Evolutionary conservation across 2,797 vertebrate species (phyloP), one percentile per base, ranked within the genome.

Genomic region (Leuciscus waleckii): DNA sequence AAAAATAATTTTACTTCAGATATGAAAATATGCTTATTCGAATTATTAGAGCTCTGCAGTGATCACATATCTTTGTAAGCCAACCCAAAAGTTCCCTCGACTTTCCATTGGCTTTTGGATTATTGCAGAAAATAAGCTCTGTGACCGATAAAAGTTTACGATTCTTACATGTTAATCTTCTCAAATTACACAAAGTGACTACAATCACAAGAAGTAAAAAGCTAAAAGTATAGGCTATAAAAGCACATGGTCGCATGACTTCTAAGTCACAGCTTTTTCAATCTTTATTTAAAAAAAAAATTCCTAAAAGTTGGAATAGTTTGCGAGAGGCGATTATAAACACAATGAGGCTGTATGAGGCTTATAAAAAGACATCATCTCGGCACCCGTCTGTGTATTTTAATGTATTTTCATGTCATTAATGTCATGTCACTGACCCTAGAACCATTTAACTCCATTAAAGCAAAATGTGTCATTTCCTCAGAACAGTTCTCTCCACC

Each of bases 401-500:
- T 35, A 7, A 23, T 7, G 7, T n/a, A 7, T 76, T 75, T 54
- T 76, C 17, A n/a, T 5, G 11, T 37, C 21, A 77, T 56, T 56
- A 39, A 56, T n/a, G 74, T 58, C 74, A 77, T 17, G 51, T 19
- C 35, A 77, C 41, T 77, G 54, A 41, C 75, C 35, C 51, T 39
- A 39, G 21, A 39, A 58, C 74, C 75, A 14, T 23, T 21, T 75
- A 35, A 70, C 37, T 73, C 39, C 56, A 49, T 83, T 76, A 75
- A 83, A 83, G 35, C 14, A 29, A 23, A 29, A n/a, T 32, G 39
- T 73, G 26, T 82, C 1, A 73, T 73, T 73, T 82, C 39, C 43
- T 51, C 80, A 49, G 65, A 83, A 87, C 67, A 71, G n/a, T 49
- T 32, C 49, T 75, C 43, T 75, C 77, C 82, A 29, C 70, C 81